Base-by-base conservation (phyloP, 2,888 invertebrate genomes). In the Eurytoma adleriae region DNA sequence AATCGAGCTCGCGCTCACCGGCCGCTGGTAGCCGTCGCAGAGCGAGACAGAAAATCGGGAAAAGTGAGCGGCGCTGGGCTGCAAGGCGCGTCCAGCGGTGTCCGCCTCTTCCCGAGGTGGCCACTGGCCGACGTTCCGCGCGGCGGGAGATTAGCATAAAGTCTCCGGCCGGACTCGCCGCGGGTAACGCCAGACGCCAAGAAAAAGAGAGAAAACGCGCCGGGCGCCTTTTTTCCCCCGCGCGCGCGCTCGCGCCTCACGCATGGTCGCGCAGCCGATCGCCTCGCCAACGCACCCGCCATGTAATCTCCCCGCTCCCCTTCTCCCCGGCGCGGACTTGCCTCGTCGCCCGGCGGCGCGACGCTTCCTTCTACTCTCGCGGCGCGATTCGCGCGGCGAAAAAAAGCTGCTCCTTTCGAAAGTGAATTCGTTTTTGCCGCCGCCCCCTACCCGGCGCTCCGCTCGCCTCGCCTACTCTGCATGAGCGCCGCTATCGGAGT, bases 241-340 rank as follows among this genome's bases (percentile, higher is more conserved):
- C 24, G 52, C 27, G n/a, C 12, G 67, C 77, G 52, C 27, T 13
- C 12, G 67, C 77, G 76, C 66, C 69, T 72, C 90, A 89, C 89
- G 90, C 90, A 89, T 70, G 81, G 70, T 71, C 74, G 78, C 81
- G 68, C 74, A 70, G 61, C 86, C 86, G 87, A 86, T 87, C 87
- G 86, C 85, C 85, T 85, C 83, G 85, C 83, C 84, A 88, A 88
- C 89, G 88, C 89, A 88, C 89, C 87, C 88, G 89, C 88, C 10
- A 40, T 40, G 40, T 87, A 87, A 88, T 88, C 87, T 88, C 85
- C 87, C 40, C 62, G 61, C 75, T 76, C 67, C 66, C 24, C 69
- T 66, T 79, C 79, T 78, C 75, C 57, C 82, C 62, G 40, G 50
- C 48, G 64, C 14, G 24, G n/a, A 48, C 56, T 27, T 71, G 52